Evolutionary conservation across 2,797 vertebrate genomes (phyloP), one percentile per base, ranked within the genome.

Genomic region (Tauraco hartlaubi): DNA sequence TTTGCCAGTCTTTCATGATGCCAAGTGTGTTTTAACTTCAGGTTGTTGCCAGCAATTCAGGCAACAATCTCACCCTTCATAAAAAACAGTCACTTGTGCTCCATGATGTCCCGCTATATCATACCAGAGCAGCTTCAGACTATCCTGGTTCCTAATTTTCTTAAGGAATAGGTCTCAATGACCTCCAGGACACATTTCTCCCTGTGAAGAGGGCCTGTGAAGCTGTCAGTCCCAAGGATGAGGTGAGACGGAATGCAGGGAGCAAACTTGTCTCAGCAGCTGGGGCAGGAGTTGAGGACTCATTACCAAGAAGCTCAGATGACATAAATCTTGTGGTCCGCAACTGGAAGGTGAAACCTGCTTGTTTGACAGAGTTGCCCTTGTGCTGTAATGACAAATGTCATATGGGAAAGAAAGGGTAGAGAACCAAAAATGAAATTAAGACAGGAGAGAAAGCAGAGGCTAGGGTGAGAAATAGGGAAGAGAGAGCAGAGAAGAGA

Each of bases 81-180:
- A 15, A 56, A 56, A 88, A 85, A 9, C 3, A 14, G 6, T 52
- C 14, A 9, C 25, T 71, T 2, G 0, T 67, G n/a, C 17, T 67
- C 52, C 15, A 0, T 56, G 74, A 41, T 56, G 31, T 48, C 55
- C 28, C 1, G 1, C 37, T 49, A 0, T 26, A 49, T 21, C 12
- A n/a, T 26, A 74, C 11, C 26, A 35, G 18, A 8, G 22, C 21
- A 80, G 9, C 11, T 91, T 79, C 56, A 35, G 49, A 54, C 29
- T 58, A 26, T 37, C 7, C 39, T 37, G 9, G 11, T 55, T 80
- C 44, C 51, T 48, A 18, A 37, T 67, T 63, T 76, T 88, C 29
- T 29, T 7, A 12, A 29, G 9, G 39, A 94, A 9, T 5, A 63
- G 18, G 28, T 55, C 69, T 78, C 0, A 3, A 2, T n/a, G 9